These are phyloP conservation scores for Cynopterus sphinx DNA, from an alignment of 2,797 vertebrate species.

Conservation along the genomic window DNA sequence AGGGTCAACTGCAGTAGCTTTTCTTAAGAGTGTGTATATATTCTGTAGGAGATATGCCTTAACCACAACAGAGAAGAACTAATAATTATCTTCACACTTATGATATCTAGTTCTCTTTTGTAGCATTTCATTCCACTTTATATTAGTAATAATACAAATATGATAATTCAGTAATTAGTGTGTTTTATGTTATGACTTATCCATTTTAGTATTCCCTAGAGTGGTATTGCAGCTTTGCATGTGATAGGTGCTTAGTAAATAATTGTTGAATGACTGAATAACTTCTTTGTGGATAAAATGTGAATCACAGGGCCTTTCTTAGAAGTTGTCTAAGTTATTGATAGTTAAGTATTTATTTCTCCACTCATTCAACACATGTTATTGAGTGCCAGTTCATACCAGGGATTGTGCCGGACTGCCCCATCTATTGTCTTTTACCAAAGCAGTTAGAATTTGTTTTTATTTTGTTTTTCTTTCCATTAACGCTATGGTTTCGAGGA, in stretches of 20 bases:
- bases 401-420: background rate
- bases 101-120: slow-evolving; percentile 16
- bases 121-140: background rate
- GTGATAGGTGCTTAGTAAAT: background rate
- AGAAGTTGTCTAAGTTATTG: background rate
- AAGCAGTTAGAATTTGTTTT: background rate
- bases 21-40: background rate
- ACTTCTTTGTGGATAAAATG: background rate
- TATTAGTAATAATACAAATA: background rate
- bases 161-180: background rate
- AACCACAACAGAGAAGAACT: background rate
- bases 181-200: background rate
- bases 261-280: background rate
- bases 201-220: background rate
- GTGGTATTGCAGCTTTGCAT: background rate
- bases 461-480: slow-evolving; percentile 38
- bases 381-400: background rate
- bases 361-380: background rate
- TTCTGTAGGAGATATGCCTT: background rate
- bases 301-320: background rate
- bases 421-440: background rate
- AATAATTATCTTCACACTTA: background rate
- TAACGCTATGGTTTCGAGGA: background rate
- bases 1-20: background rate
- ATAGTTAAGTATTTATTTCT: background rate